These are phyloP conservation scores for Trypoxylon attenuatum DNA, from an alignment of 2,888 invertebrate genomes.

Conservation along the genomic window DNA sequence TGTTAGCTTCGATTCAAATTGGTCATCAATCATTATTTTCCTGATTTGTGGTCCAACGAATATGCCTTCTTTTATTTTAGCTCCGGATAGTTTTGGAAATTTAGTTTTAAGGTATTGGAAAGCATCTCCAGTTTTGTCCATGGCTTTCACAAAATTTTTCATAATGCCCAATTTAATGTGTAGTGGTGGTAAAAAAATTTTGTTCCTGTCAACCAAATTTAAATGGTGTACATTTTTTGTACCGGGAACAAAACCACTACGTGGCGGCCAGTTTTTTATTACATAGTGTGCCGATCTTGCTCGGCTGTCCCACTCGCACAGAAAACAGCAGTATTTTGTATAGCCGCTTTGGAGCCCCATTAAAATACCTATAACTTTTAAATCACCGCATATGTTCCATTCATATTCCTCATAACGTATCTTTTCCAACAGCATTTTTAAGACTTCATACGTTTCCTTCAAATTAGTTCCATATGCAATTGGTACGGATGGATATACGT, in stretches of 20 bases:
- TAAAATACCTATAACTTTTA: too few relatives aligned
- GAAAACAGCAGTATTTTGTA: slow-evolving; percentile 56
- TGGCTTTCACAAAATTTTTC: too few relatives aligned
- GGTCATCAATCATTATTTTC: too few relatives aligned
- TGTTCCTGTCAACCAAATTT: slow-evolving; percentile 8
- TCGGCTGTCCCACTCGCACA: slow-evolving; percentile 57
- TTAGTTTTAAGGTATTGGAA: too few relatives aligned
- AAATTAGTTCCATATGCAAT: too few relatives aligned
- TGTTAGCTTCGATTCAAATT: too few relatives aligned
- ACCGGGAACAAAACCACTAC: background rate
- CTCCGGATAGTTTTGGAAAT: too few relatives aligned
- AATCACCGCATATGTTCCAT: too few relatives aligned
- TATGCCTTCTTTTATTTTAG: too few relatives aligned
- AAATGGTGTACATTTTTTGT: background rate
- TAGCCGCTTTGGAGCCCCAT: slow-evolving; percentile 58
- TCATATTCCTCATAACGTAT: slow-evolving; percentile 32
- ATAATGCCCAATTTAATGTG: too few relatives aligned
- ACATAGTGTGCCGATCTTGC: slow-evolving; percentile 50
- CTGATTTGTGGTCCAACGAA: too few relatives aligned
- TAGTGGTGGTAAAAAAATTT: slow-evolving; percentile 21
- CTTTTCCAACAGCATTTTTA: slow-evolving; percentile 16
- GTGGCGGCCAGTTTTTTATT: slow-evolving; percentile 39
- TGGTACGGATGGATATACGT: slow-evolving; percentile 61
- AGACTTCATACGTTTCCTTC: slow-evolving; percentile 24
- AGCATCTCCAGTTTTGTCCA: too few relatives aligned